Evolutionary conservation across 2,113 vertebrate species (phyloP), one percentile per base, ranked within the genome.

Genomic region (Notarius quadriscutis): DNA sequence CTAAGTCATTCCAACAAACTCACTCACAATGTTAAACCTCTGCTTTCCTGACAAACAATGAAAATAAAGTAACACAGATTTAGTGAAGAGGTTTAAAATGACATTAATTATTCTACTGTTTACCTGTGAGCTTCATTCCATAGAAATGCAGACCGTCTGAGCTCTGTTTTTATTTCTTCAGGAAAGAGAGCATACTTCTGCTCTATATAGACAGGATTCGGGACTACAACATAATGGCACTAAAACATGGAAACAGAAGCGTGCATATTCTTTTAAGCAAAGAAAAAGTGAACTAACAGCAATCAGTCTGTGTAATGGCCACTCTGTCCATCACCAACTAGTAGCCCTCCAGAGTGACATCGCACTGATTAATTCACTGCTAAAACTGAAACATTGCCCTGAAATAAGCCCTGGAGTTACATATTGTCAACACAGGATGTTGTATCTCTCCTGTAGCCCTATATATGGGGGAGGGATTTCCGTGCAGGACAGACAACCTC

Each of bases 351-450:
- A 87, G 89, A 91, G 89, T 14, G 58, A 91, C 89, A 86, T 92
- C 93, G 87, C 90, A 71, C 22, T 89, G 65, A 90, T 89, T 81
- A 93, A 89, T 92, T 92, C 91, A 91, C 89, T 84, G 91, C 89
- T 90, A 86, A 84, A 93, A 91, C 91, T 89, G 82, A 63, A 81
- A 72, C 88, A 83, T 67, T 87, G 88, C 67, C 67, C 82, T 67
- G 83, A 62, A 91, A 94, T 94, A 94, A 94, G 93, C 93, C 91
- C 57, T 1, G 57, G 92, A 88, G 88, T 93, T 93, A 94, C 89
- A 93, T 93, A 93, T 91, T 92, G 93, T 94, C 94, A 94, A 93
- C 93, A 94, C 90, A 86, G 92, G 92, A 93, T 93, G 90, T 89
- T 91, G 91, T 92, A 92, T 92, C 90, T 89, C 86, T 91, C 89